Evolutionary conservation across 2,113 vertebrate genomes (phyloP).

Genomic region (Hassar affinis): DNA sequence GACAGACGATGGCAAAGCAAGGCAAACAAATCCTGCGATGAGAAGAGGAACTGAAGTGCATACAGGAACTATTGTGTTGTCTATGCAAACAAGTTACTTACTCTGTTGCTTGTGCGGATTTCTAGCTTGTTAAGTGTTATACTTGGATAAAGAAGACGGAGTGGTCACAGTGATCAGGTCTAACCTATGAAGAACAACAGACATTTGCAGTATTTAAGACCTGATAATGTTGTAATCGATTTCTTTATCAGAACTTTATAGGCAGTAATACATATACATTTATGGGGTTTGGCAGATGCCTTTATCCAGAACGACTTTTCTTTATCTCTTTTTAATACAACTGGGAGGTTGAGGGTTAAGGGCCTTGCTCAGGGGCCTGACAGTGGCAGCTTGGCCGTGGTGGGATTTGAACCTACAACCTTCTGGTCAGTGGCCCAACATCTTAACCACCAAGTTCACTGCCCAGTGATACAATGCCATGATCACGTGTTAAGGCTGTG

Average conservation of each 20-base stretch:
- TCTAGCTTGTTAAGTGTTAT: conserved; percentile 16
- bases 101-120: conserved; percentile 36
- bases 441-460: too few species aligned
- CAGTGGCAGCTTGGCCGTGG: too few species aligned
- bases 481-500: not conserved
- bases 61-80: not conserved
- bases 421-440: too few species aligned
- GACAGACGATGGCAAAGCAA: not conserved
- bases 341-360: too few species aligned
- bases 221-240: not conserved
- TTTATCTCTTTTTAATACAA: too few species aligned
- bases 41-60: conserved; percentile 29
- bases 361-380: too few species aligned
- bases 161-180: conserved; percentile 71
- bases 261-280: not conserved
- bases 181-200: conserved; percentile 53
- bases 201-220: not conserved
- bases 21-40: not conserved
- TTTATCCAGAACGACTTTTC: too few species aligned
- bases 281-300: too few species aligned
- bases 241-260: not conserved
- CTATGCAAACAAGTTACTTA: conserved; percentile 52
- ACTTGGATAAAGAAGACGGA: conserved; percentile 31
- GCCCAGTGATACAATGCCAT: too few species aligned
- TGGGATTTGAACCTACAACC: too few species aligned